Base-by-base conservation (phyloP, 1,140 invertebrate species). In the Drosophila sproati region DNA sequence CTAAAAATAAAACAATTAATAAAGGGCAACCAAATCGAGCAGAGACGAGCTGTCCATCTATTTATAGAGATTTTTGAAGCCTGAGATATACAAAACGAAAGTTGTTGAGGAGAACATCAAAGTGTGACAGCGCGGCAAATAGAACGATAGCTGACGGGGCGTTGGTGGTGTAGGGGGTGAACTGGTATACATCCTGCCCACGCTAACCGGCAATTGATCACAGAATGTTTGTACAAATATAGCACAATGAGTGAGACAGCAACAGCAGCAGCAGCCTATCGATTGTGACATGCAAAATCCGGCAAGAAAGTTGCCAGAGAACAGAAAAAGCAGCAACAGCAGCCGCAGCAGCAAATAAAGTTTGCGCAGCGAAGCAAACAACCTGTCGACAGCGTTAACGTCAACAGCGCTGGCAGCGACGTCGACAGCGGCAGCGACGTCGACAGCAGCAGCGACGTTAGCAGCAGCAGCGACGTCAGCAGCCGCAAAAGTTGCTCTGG, bases 351-450 rank as follows among this genome's bases (percentile, higher is more conserved):
- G 10, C 50, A 31, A 28, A 56, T 57, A 79, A 87, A 75, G 80
- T 87, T 87, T 88, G 83, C 80, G 77, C 83, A 88, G 78, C 78
- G 75, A 73, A 74, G 73, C 77, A 79, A 79, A 72, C 77, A 79
- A 79, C 73, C 77, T 79, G 77, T 77, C 74, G 48, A 73, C 73
- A 66, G 67, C 43, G 37, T 63, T 51, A 45, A 41, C 69, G 60
- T 28, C 34, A 43, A 52, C 70, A 48, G 7, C 78, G 47, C 34
- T 43, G 35, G 29, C 75, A 43, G 6, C 2, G 43, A 12, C 37
- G 29, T 20, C 7, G 41, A 29, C 66, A 20, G 43, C 39, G n/a
- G 57, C 35, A 28, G 47, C 60, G 5, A 4, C 60, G 35, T 6
- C 31, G 67, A 12, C 56, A 62, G 45, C 56, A 37, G 66, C 62